Evolutionary conservation across 2,888 invertebrate genomes (phyloP).

Genomic region (Lochmaea crataegi): DNA sequence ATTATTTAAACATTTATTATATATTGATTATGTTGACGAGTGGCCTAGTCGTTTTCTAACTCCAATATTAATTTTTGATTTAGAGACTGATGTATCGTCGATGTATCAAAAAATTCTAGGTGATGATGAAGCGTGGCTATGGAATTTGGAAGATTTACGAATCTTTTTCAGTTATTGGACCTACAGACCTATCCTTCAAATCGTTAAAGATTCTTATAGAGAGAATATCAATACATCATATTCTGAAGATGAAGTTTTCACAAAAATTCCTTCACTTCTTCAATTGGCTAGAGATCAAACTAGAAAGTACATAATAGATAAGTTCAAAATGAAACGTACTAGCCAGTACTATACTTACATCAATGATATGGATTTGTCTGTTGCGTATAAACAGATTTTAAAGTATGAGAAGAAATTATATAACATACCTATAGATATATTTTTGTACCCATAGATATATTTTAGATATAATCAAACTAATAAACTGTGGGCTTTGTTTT

Average conservation of each 20-base stretch:
- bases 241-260: slow-evolving; percentile 15
- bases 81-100: slow-evolving; percentile 26
- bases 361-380: slow-evolving; percentile 45
- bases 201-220: background rate
- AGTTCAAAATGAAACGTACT: slow-evolving; percentile 39
- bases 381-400: slow-evolving; percentile 50
- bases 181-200: background rate
- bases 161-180: background rate
- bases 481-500: too few species aligned
- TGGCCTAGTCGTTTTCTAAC: slow-evolving; percentile 20
- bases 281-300: slow-evolving; percentile 51
- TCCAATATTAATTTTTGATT: slow-evolving; percentile 40
- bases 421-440: slow-evolving; percentile 4
- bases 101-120: background rate
- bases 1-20: slow-evolving; percentile 43
- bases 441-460: too few species aligned
- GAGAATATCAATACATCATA: background rate
- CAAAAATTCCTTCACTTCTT: slow-evolving; percentile 49
- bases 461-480: too few species aligned
- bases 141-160: background rate
- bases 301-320: slow-evolving; percentile 45
- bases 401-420: slow-evolving; percentile 49
- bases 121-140: background rate
- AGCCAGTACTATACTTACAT: slow-evolving; percentile 48
- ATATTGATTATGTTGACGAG: slow-evolving; percentile 42